Conservation (phyloP, 2,888 invertebrate genomes). For the Linnaemya tessellans region DNA sequence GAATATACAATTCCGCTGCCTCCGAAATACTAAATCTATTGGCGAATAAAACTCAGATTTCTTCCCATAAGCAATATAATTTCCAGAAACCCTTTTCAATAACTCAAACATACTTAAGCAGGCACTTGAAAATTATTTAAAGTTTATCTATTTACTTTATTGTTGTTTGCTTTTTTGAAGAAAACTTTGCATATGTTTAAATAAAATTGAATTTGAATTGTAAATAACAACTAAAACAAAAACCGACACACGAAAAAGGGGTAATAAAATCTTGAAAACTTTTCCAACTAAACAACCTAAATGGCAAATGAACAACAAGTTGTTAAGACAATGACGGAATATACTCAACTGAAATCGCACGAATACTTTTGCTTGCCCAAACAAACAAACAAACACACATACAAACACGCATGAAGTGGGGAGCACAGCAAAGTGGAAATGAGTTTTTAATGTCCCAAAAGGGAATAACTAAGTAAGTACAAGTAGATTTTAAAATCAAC, state of each 20-base stretch:
- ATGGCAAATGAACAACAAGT: slow-evolving; percentile 65
- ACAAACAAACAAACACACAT: background rate
- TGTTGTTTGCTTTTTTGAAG: slow-evolving; percentile 71
- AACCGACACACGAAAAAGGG: slow-evolving; percentile 53
- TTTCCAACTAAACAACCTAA: slow-evolving; percentile 51
- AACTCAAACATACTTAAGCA: slow-evolving; percentile 49
- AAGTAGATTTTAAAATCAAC: slow-evolving; percentile 61
- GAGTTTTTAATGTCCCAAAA: slow-evolving; percentile 82
- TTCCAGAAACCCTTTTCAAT: slow-evolving; percentile 24
- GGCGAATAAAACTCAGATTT: background rate
- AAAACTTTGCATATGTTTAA: slow-evolving; percentile 77
- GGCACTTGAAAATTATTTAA: slow-evolving; percentile 74
- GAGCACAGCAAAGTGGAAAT: slow-evolving; percentile 75
- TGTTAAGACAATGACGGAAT: slow-evolving; percentile 64
- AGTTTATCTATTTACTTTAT: slow-evolving; percentile 75
- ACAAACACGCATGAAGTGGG: background rate
- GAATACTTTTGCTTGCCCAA: slow-evolving; percentile 20
- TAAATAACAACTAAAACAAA: slow-evolving; percentile 68
- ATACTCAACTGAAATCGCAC: slow-evolving; percentile 36
- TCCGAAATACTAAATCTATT: background rate
- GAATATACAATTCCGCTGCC: no score
- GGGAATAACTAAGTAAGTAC: slow-evolving; percentile 76
- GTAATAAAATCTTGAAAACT: slow-evolving; percentile 74
- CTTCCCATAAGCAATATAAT: background rate
- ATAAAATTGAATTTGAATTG: slow-evolving; percentile 76